Evolutionary conservation across 2,113 vertebrate genomes (phyloP), one percentile per base, ranked within the genome.

Genomic region (Ahaetulla prasina): DNA sequence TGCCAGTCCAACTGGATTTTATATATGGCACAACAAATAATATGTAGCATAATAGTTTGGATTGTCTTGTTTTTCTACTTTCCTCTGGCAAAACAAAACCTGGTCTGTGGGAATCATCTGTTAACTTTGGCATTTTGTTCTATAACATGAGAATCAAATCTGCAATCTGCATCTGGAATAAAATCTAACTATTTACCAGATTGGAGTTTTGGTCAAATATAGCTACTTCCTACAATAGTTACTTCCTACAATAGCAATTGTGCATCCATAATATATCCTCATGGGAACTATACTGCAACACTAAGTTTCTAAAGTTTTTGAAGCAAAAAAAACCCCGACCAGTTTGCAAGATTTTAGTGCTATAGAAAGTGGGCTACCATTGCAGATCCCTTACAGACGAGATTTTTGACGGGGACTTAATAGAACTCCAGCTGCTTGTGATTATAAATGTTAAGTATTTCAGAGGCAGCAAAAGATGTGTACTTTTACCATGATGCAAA

Each of bases 391-490:
- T 68, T 27, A 4, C 5, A 53, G 7, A 50, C 52, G 63, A 86
- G 45, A 49, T 39, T 68, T 87, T 87, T 87, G 90, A 57, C 90
- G 89, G 89, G 47, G 87, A 39, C 1, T 1, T 14, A 93, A 88
- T 60, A 94, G 60, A 89, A 94, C 47, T 52, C 43, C 94, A 93
- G 2, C 27, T 84, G 92, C 94, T 87, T 91, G 0, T 3, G 30
- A 60, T 43, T 84, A 86, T 27, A 49, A 91, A 91, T 91, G 30
- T 91, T 0, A n/a, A 18, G 0, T 20, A 91, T 94, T 60, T 23
- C 85, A 20, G 47, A 50, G 39, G 50, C 6, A 11, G 91, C 86
- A 55, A 0, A 5, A 93, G 89, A 20, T 1, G 85, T 84, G 2
- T 86, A 23, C n/a, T 91, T 91, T 2, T 12, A 86, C 53, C 5